Conservation (phyloP, 2,113 vertebrate genomes). For the Micronisus gabar region DNA sequence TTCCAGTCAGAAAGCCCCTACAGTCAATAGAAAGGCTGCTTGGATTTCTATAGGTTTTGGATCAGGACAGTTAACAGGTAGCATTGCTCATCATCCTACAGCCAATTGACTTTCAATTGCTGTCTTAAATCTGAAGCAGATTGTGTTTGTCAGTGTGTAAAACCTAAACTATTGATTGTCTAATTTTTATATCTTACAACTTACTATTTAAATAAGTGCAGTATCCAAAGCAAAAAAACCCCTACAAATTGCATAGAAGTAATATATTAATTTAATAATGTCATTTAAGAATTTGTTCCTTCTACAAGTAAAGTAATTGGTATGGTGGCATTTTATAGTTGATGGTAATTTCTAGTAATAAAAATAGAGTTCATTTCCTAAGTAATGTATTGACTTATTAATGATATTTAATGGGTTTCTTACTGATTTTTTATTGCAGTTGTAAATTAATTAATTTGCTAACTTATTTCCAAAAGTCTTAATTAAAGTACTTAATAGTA, state of each 20-base stretch:
- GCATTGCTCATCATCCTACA: neutral
- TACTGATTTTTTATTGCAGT: conserved; percentile 71
- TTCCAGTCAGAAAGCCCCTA: neutral
- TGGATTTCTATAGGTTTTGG: neutral
- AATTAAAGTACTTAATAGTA: conserved; percentile 62
- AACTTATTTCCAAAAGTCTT: conserved; percentile 68
- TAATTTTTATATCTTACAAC: conserved; percentile 16
- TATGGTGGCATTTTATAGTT: conserved; percentile 67
- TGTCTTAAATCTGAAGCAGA: conserved; percentile 1
- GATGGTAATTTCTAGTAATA: conserved; percentile 73
- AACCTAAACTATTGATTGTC: neutral
- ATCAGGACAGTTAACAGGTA: neutral
- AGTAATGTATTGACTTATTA: conserved; percentile 79
- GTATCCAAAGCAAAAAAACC: neutral
- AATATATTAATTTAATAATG: conserved; percentile 70
- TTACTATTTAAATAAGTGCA: conserved; percentile 16
- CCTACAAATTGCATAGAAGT: conserved; percentile 52
- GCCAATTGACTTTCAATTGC: conserved; percentile 19
- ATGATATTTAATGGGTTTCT: conserved; percentile 72
- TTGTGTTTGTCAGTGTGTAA: conserved; percentile 20
- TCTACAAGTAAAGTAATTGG: conserved; percentile 69
- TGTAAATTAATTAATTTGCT: conserved; percentile 73
- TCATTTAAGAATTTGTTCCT: conserved; percentile 67
- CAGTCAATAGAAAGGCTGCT: neutral
- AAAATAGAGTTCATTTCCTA: conserved; percentile 72